Evolutionary conservation across 2,888 invertebrate species (phyloP).

Genomic region (Cerceris rybyensis): DNA sequence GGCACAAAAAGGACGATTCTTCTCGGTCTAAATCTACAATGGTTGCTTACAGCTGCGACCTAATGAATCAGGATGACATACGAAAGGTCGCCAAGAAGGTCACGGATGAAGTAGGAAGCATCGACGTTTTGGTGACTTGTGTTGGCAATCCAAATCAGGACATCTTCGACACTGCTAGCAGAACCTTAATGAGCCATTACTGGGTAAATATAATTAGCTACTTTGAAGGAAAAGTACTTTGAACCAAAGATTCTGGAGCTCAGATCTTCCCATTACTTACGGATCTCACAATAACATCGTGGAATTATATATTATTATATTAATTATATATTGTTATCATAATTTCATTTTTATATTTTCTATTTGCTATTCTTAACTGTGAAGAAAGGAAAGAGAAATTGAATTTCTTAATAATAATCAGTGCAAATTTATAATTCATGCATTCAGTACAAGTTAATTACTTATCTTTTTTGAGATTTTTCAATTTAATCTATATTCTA

Average conservation of each 20-base stretch:
- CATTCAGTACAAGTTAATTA: too few relatives aligned
- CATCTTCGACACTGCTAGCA: constrained; percentile 73
- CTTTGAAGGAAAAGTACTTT: neutral
- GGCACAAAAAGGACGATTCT: constrained; percentile 58
- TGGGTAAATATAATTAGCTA: constrained; percentile 68
- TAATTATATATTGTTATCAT: neutral
- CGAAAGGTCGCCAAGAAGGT: constrained; percentile 68
- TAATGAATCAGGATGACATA: constrained; percentile 70
- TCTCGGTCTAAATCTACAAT: constrained; percentile 39
- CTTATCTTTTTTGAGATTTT: too few relatives aligned
- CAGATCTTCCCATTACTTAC: neutral
- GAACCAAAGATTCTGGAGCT: too few relatives aligned
- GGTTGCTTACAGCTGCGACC: constrained; percentile 71
- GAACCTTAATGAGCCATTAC: constrained; percentile 77
- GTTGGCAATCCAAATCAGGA: constrained; percentile 65
- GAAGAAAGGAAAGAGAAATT: neutral
- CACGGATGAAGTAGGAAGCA: constrained; percentile 71
- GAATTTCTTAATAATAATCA: too few relatives aligned
- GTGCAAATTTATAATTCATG: too few relatives aligned
- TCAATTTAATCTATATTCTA: too few relatives aligned
- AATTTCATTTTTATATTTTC: neutral
- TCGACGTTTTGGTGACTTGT: constrained; percentile 78
- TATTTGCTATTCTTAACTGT: neutral
- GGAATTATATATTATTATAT: neutral
- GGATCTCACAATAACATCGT: neutral